Evolutionary conservation across 1,140 invertebrate genomes (phyloP).

Genomic region (Oryctes rhinoceros): DNA sequence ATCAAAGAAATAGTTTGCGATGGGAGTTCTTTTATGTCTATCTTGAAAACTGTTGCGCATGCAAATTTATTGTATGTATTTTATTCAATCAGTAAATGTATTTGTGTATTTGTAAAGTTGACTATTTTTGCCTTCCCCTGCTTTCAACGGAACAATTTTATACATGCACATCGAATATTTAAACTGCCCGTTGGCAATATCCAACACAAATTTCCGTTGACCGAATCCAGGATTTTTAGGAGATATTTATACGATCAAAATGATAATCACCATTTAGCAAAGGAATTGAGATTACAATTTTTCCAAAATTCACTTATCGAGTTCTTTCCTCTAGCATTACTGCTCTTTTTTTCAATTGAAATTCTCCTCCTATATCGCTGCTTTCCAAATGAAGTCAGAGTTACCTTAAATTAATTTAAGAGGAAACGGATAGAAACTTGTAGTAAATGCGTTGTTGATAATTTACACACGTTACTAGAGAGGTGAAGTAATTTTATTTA

Average conservation of each 20-base stretch:
- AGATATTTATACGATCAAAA: too few relatives aligned
- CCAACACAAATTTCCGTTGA: neutral
- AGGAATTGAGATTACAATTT: too few relatives aligned
- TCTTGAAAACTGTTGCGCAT: neutral
- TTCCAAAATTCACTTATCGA: too few relatives aligned
- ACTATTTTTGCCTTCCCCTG: neutral
- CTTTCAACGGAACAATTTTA: neutral
- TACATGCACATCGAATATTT: neutral
- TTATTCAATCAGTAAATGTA: neutral
- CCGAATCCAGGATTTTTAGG: neutral
- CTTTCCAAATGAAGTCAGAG: neutral
- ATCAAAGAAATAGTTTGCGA: neutral
- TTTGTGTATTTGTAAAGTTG: neutral
- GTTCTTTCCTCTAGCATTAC: too few relatives aligned
- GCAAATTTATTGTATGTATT: neutral
- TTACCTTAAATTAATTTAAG: neutral
- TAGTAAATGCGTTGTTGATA: neutral
- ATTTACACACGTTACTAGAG: constrained; percentile 44
- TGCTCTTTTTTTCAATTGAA: too few relatives aligned
- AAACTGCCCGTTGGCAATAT: neutral
- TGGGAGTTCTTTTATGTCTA: neutral
- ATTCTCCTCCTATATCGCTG: too few relatives aligned
- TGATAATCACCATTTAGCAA: too few relatives aligned
- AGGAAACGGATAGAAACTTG: neutral
- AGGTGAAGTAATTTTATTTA: constrained; percentile 59